Evolutionary conservation across 2,888 invertebrate genomes (phyloP).

Genomic region (Lasioglossum villosulum): DNA sequence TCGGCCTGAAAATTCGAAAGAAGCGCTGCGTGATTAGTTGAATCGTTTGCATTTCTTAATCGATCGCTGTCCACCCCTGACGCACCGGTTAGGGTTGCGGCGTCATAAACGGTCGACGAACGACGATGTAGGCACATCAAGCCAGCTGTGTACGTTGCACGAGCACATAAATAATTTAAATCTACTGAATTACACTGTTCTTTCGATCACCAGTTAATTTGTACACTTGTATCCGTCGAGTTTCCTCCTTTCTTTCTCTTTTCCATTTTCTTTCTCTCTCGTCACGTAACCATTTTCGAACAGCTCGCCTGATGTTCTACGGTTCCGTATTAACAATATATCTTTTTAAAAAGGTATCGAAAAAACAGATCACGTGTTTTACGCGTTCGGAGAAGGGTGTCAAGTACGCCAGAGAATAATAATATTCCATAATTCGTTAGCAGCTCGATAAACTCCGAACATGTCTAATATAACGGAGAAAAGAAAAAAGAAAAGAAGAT

Average conservation of each 20-base stretch:
- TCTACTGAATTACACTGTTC: slow-evolving; percentile 20
- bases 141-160: slow-evolving; percentile 38
- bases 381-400: slow-evolving; percentile 21
- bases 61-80: background rate
- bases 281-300: slow-evolving; percentile 11
- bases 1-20: slow-evolving; percentile 68
- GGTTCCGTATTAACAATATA: background rate
- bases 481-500: slow-evolving; percentile 5
- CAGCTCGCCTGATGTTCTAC: slow-evolving; percentile 43
- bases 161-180: slow-evolving; percentile 39
- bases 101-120: slow-evolving; percentile 11
- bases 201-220: slow-evolving; percentile 40
- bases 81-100: background rate
- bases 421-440: slow-evolving; percentile 19
- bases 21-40: slow-evolving; percentile 52
- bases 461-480: slow-evolving; percentile 1
- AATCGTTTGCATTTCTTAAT: slow-evolving; percentile 17
- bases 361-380: slow-evolving; percentile 68
- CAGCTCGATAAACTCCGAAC: background rate
- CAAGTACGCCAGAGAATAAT: slow-evolving; percentile 23
- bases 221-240: slow-evolving; percentile 29
- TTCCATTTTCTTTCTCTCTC: background rate
- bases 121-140: slow-evolving; percentile 39
- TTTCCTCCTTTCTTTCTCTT: background rate
- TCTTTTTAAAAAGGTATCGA: background rate